A percentile compares a stretch with the other conserved stretches of the same genome.
These are phyloP conservation scores for Drosophila lacicola DNA, from an alignment of 2,888 invertebrate genomes.

Conservation along the genomic window DNA sequence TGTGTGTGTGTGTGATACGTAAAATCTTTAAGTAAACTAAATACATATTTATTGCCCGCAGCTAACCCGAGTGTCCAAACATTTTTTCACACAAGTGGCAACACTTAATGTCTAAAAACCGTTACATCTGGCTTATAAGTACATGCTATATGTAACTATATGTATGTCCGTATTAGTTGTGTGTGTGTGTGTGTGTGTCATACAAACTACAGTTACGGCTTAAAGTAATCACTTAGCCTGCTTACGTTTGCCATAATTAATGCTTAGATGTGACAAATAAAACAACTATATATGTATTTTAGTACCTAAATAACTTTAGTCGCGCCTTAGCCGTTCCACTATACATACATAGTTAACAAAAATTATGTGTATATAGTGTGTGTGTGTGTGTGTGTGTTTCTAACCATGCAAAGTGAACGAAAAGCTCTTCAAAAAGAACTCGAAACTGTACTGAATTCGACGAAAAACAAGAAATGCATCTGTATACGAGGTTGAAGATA, in stretches of 20 bases:
- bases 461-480: slow-evolving; percentile 23
- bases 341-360: slow-evolving; percentile 56
- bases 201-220: slow-evolving; percentile 47
- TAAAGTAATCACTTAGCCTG: slow-evolving; percentile 52
- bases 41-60: slow-evolving; percentile 32
- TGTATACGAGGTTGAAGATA: slow-evolving; percentile 4
- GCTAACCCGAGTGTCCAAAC: slow-evolving; percentile 38
- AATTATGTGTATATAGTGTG: neutral
- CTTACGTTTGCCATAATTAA: slow-evolving; percentile 44
- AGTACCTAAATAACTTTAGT: slow-evolving; percentile 55
- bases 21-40: slow-evolving; percentile 31
- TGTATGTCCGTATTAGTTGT: slow-evolving; percentile 19
- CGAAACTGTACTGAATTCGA: slow-evolving; percentile 18
- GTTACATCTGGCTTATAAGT: slow-evolving; percentile 67
- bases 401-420: slow-evolving; percentile 48
- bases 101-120: slow-evolving; percentile 73
- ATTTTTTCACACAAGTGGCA: slow-evolving; percentile 56
- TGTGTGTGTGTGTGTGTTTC: slow-evolving; percentile 20
- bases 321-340: slow-evolving; percentile 28
- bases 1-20: slow-evolving; percentile 25
- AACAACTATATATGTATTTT: slow-evolving; percentile 48
- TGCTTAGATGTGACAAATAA: slow-evolving; percentile 51
- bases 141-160: slow-evolving; percentile 46
- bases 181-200: slow-evolving; percentile 26
- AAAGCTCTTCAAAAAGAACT: slow-evolving; percentile 30